Evolutionary conservation across 2,797 vertebrate genomes (phyloP).

Genomic region (Chelonia mydas): DNA sequence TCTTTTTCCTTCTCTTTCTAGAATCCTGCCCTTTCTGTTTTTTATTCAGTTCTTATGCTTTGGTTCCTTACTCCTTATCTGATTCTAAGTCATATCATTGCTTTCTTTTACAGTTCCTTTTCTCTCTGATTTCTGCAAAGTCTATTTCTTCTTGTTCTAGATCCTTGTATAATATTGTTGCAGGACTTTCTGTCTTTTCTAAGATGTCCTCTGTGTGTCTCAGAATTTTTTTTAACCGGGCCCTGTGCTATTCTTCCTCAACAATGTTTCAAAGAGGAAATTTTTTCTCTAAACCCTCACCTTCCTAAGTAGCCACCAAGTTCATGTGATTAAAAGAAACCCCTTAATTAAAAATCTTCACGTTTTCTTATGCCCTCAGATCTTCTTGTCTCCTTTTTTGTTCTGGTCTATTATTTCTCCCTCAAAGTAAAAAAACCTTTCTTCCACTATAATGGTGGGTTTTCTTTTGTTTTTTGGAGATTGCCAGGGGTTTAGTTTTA

Average conservation of each 20-base stretch:
- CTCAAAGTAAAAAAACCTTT: background rate
- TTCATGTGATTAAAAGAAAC: background rate
- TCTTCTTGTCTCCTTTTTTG: background rate
- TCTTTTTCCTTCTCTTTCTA: background rate
- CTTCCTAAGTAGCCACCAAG: background rate
- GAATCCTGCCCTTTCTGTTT: background rate
- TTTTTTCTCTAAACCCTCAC: background rate
- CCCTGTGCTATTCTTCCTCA: background rate
- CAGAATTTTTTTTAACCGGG: background rate
- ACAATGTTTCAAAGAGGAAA: background rate
- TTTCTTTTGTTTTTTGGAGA: background rate
- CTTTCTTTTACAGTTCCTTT: background rate
- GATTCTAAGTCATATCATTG: background rate
- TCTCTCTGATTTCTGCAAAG: background rate
- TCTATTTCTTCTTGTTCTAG: background rate
- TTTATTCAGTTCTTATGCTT: background rate
- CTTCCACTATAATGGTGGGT: background rate
- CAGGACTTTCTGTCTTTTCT: background rate
- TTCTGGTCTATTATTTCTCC: background rate
- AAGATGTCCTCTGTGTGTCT: background rate
- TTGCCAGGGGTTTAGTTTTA: background rate
- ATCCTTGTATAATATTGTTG: background rate
- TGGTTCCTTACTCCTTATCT: background rate
- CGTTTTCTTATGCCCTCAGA: background rate
- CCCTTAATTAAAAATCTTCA: background rate